These are phyloP conservation scores for Dolichotis patagonum DNA, from an alignment of 2,113 vertebrate species.

Conservation along the genomic window DNA sequence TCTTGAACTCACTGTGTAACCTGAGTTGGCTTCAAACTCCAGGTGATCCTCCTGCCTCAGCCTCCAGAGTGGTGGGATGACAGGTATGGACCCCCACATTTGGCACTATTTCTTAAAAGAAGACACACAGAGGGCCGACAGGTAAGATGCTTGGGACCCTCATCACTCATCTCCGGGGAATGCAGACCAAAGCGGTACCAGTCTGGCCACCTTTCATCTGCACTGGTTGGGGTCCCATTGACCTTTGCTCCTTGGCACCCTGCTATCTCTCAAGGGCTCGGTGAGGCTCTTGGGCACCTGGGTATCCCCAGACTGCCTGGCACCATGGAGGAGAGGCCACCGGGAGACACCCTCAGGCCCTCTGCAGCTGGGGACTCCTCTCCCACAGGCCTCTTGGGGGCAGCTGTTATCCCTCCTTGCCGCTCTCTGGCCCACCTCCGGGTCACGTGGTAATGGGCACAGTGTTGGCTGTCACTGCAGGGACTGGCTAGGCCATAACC, in stretches of 20 bases:
- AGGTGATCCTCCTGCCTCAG: not conserved
- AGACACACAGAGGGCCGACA: no score
- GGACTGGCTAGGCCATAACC: not conserved
- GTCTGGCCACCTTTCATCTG: no score
- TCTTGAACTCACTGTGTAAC: not conserved
- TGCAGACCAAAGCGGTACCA: not conserved
- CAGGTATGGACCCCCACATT: not conserved
- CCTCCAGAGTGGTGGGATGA: not conserved
- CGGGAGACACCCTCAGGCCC: not conserved
- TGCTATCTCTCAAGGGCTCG: not conserved
- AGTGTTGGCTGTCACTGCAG: not conserved
- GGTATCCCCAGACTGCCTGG: not conserved
- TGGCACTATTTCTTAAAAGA: not conserved
- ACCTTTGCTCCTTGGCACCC: no score
- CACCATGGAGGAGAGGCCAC: not conserved
- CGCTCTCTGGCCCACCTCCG: not conserved
- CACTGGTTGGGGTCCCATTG: not conserved
- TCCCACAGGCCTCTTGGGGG: not conserved
- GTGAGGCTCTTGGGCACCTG: not conserved
- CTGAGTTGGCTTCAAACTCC: not conserved
- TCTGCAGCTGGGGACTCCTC: not conserved
- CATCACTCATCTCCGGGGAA: no score
- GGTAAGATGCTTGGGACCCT: not conserved
- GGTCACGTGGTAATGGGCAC: not conserved
- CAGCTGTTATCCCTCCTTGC: not conserved